These are phyloP conservation scores for Octodonta nipae DNA, from an alignment of 2,888 invertebrate genomes.

Conservation along the genomic window DNA sequence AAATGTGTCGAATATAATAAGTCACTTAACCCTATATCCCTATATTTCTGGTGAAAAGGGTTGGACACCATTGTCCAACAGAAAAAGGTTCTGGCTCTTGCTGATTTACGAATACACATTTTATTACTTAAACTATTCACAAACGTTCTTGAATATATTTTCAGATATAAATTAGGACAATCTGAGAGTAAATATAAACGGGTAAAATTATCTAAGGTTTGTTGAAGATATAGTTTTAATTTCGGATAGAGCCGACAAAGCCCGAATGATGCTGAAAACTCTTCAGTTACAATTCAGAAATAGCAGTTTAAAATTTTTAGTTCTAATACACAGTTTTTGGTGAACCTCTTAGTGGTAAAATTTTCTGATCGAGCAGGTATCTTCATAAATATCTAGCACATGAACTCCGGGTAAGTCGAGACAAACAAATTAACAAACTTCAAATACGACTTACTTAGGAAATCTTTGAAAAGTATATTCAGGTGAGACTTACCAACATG, in stretches of 20 bases:
- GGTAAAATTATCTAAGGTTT: conserved; percentile 1
- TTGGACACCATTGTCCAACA: no score
- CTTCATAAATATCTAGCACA: background rate
- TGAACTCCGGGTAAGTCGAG: background rate
- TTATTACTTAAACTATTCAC: background rate
- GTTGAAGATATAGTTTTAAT: background rate
- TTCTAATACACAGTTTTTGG: background rate
- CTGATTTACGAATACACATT: no score
- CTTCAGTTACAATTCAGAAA: background rate
- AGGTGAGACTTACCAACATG: background rate
- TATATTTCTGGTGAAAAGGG: no score
- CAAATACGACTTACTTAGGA: background rate
- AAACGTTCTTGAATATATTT: background rate
- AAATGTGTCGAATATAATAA: no score
- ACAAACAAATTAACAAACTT: background rate
- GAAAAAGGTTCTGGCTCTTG: no score
- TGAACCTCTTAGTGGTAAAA: background rate
- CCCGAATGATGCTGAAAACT: background rate
- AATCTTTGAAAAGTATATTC: background rate
- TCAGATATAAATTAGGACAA: background rate
- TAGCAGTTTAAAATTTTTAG: background rate
- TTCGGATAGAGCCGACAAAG: background rate
- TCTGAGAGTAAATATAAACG: background rate
- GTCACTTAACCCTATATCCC: no score
- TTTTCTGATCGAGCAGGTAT: background rate